phyloP scores from a whole-genome alignment of 2,888 invertebrate genomes.

The Metalampra italica region DNA sequence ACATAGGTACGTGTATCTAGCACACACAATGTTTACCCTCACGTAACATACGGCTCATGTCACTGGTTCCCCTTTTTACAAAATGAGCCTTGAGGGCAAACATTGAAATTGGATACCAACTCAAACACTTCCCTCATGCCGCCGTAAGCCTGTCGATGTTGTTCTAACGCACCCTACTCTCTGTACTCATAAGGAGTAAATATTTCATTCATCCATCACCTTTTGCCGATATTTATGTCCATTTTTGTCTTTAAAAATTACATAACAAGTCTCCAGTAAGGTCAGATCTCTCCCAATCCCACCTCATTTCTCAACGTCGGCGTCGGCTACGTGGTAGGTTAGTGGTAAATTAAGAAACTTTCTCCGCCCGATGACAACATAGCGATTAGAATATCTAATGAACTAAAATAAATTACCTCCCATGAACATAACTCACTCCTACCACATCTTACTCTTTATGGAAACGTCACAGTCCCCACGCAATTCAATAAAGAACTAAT shows the following conservation, averaged over 20 bases:
- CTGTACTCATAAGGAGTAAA: background rate
- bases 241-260: too few relatives aligned
- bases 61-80: conserved; percentile 35
- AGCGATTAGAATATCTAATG: conserved; percentile 1
- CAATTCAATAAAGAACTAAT: conserved; percentile 37
- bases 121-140: conserved; percentile 23
- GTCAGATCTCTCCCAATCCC: too few relatives aligned
- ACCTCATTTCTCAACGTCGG: too few relatives aligned
- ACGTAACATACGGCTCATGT: conserved; percentile 26
- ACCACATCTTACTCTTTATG: conserved; percentile 14
- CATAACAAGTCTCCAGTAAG: too few relatives aligned
- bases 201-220: background rate
- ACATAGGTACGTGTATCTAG: too few relatives aligned
- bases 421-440: conserved; percentile 1
- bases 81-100: conserved; percentile 39
- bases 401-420: conserved; percentile 1
- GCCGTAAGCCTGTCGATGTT: conserved; percentile 5
- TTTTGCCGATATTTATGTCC: background rate
- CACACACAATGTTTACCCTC: background rate
- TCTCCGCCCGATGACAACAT: background rate
- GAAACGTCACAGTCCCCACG: conserved; percentile 18
- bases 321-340: background rate
- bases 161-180: conserved; percentile 10
- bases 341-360: conserved; percentile 6
- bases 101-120: conserved; percentile 43